phyloP scores from a whole-genome alignment of 2,797 vertebrate genomes.

The Falco concolor region DNA sequence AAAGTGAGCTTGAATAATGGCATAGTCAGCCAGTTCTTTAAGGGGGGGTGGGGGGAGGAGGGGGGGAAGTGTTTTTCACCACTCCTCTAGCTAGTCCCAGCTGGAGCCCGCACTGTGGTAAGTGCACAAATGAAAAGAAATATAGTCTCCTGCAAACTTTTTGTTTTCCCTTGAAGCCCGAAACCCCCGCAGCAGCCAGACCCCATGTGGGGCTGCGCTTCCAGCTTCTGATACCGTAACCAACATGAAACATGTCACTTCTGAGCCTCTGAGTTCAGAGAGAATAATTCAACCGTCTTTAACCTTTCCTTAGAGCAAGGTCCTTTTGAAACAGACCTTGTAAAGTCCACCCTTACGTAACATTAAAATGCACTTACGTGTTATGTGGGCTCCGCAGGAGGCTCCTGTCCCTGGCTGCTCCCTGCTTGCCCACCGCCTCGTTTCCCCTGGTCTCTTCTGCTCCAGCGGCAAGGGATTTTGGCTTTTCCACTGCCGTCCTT shows the following conservation, averaged over 20 bases:
- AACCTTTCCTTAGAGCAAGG: background rate
- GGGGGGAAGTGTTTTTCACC: background rate
- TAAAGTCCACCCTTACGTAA: background rate
- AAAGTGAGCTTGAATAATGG: background rate
- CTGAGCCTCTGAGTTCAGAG: background rate
- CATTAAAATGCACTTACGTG: background rate
- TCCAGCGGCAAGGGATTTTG: background rate
- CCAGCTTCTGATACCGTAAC: background rate
- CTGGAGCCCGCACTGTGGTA: background rate
- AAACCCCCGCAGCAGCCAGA: background rate
- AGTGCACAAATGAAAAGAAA: background rate
- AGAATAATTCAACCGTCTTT: conserved; percentile 10
- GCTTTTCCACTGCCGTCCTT: background rate
- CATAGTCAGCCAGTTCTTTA: background rate
- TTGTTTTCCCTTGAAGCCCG: background rate
- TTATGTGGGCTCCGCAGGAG: accelerated
- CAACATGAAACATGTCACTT: background rate
- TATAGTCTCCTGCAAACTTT: background rate
- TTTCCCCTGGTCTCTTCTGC: background rate
- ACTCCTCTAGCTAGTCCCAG: background rate
- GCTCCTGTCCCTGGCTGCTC: accelerated
- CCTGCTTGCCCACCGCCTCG: accelerated
- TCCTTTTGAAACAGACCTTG: background rate
- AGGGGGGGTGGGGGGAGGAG: too few relatives aligned
- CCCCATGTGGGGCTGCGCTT: accelerated